Percentiles rank a stretch among this genome's conserved stretches.
Evolutionary conservation across 2,113 vertebrate genomes (phyloP).

Genomic region (Elgaria multicarinata): DNA sequence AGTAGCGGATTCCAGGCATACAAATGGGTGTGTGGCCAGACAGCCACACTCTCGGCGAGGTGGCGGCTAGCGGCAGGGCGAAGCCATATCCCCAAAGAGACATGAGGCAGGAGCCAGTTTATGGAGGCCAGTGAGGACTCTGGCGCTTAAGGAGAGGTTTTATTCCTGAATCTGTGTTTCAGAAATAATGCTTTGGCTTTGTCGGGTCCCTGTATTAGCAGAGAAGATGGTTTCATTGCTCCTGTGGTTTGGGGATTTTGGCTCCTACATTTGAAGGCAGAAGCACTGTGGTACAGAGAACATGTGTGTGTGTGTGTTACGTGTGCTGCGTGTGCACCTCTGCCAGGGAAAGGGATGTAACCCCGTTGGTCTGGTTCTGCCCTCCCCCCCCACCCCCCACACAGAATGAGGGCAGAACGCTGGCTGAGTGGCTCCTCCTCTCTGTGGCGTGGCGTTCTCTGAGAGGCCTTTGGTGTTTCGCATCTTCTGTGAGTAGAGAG

Average conservation of each 20-base stretch:
- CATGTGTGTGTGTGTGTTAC: accelerated
- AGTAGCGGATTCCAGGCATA: not conserved
- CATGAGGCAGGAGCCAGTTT: not conserved
- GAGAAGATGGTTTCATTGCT: not conserved
- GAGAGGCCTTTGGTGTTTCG: not conserved
- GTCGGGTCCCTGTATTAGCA: not conserved
- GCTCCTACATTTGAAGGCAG: not conserved
- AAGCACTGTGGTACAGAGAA: accelerated
- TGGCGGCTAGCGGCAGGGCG: no score
- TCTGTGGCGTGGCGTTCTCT: not conserved
- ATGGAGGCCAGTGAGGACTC: not conserved
- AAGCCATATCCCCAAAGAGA: accelerated
- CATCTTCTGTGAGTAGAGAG: not conserved
- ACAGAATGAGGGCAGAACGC: not conserved
- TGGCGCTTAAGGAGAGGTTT: not conserved
- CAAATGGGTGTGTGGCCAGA: no score
- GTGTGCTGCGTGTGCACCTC: accelerated
- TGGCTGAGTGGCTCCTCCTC: no score
- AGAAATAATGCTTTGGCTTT: not conserved
- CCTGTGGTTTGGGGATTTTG: no score
- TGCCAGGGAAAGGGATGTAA: accelerated
- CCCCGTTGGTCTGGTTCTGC: accelerated
- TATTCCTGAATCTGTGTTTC: not conserved
- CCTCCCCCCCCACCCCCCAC: no score
- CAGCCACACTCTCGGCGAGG: not conserved